Evolutionary conservation across 2,888 invertebrate species (phyloP), one percentile per base, ranked within the genome.

Genomic region (Eumacrocentrus americanus): DNA sequence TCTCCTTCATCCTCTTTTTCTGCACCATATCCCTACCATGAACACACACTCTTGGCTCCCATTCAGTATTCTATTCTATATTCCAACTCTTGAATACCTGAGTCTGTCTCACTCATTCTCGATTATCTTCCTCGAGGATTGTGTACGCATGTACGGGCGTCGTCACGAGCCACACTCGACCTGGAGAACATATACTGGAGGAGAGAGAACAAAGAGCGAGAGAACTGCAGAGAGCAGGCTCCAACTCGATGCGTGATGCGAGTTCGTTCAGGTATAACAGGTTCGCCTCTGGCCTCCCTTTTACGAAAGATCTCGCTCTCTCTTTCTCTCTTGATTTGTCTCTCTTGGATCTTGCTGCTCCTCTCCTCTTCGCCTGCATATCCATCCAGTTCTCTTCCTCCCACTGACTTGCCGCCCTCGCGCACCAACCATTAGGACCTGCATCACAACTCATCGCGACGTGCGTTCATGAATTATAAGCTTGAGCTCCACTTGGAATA

Each of bases 241-340:
- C 54, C 58, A 66, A 67, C 64, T 63, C 62, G 66, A 65, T 70
- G 67, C 67, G 71, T 72, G n/a, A n/a, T n/a, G 72, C 71, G 67
- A 75, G 68, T 72, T 72, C 70, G 64, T 72, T 70, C 73, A 74
- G 74, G 71, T 73, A 76, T 74, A 76, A 77, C 76, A 77, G 77
- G 76, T 75, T 76, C 71, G 72, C 56, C 62, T 62, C 52, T 65
- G 64, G 68, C 67, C 70, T 73, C 71, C 72, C 73, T 75, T 76
- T 72, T 70, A 67, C 72, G 72, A 71, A 70, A 67, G 58, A 55
- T 63, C 59, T 29, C 9, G n/a, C 29, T 6, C 4, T 4, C 9
- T 29, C 29, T 29, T 29, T 29, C 29, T 29, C 29, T 29, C 5
- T 6, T 29, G 29, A 9, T 61, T 54, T 60, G 48, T 12, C 59